A percentile compares a stretch with the other conserved stretches of the same genome.
Evolutionary conservation across 2,113 vertebrate genomes (phyloP).

Genomic region (Pomatostomus ruficeps): DNA sequence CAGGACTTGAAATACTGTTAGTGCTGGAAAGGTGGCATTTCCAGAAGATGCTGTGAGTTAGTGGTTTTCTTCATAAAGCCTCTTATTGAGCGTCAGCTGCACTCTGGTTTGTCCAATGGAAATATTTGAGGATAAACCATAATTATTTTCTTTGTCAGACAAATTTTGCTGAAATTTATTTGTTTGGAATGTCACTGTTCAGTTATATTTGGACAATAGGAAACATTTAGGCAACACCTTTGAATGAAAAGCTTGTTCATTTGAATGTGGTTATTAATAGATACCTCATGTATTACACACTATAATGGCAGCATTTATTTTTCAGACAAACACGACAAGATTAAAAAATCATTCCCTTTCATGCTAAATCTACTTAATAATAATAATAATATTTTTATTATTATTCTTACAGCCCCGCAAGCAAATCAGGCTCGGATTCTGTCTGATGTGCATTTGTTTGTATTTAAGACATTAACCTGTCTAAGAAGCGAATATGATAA

Average conservation of each 20-base stretch:
- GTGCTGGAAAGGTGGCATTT: neutral
- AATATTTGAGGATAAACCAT: neutral
- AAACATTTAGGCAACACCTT: neutral
- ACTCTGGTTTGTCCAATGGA: neutral
- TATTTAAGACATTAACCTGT: conserved; percentile 38
- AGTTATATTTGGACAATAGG: neutral
- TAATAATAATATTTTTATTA: neutral
- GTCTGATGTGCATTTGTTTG: conserved; percentile 23
- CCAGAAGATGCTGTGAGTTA: neutral
- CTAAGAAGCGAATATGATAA: neutral
- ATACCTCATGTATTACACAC: neutral
- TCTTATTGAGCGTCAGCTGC: neutral
- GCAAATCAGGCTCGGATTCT: neutral
- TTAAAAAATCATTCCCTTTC: neutral
- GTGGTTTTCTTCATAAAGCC: neutral
- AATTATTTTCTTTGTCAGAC: neutral
- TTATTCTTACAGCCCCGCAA: neutral
- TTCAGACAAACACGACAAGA: neutral
- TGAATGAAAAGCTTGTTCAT: neutral
- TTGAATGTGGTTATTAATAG: neutral
- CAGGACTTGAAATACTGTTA: neutral
- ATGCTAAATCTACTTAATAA: neutral
- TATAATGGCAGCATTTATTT: neutral
- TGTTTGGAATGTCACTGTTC: neutral
- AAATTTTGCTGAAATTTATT: neutral